Percentiles rank a stretch among this genome's conserved stretches.
phyloP scores from a whole-genome alignment of 2,113 vertebrate species.

The Rhombomys opimus region DNA sequence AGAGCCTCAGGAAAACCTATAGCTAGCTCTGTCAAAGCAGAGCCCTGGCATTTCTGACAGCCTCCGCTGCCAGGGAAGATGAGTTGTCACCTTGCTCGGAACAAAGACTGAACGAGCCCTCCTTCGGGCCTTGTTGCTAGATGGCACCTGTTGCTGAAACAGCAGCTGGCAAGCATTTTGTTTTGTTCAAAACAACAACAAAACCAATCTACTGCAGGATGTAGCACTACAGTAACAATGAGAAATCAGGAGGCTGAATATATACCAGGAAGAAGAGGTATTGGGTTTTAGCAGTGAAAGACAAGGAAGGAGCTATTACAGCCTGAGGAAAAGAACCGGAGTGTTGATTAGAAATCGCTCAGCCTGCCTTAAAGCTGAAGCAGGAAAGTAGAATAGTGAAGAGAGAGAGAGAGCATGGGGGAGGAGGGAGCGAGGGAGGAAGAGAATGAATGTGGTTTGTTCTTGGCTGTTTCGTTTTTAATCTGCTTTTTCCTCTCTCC shows the following conservation, averaged over 20 bases:
- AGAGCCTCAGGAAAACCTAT: neutral
- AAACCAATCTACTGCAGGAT: constrained; percentile 49
- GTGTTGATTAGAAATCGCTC: constrained; percentile 84
- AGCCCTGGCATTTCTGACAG: neutral
- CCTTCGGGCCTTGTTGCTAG: constrained; percentile 62
- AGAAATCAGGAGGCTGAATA: constrained; percentile 76
- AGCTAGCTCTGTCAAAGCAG: neutral
- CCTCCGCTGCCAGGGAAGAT: constrained; percentile 10
- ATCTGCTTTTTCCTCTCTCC: constrained; percentile 72
- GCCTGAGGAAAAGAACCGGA: constrained; percentile 52
- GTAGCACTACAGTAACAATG: constrained; percentile 69
- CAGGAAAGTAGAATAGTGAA: neutral
- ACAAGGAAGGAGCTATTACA: constrained; percentile 75
- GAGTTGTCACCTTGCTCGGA: neutral
- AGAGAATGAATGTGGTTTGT: constrained; percentile 54
- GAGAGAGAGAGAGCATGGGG: neutral
- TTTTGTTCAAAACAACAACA: constrained; percentile 56
- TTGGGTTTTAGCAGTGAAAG: constrained; percentile 75
- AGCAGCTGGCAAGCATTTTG: constrained; percentile 64
- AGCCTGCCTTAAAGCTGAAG: constrained; percentile 68
- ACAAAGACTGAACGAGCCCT: constrained; percentile 65
- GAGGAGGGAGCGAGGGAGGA: neutral
- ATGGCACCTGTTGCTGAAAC: constrained; percentile 79
- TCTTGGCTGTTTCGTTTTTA: constrained; percentile 79
- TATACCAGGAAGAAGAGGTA: constrained; percentile 74